These are phyloP conservation scores for Anoura caudifer DNA, from an alignment of 2,113 vertebrate species.

Conservation along the genomic window DNA sequence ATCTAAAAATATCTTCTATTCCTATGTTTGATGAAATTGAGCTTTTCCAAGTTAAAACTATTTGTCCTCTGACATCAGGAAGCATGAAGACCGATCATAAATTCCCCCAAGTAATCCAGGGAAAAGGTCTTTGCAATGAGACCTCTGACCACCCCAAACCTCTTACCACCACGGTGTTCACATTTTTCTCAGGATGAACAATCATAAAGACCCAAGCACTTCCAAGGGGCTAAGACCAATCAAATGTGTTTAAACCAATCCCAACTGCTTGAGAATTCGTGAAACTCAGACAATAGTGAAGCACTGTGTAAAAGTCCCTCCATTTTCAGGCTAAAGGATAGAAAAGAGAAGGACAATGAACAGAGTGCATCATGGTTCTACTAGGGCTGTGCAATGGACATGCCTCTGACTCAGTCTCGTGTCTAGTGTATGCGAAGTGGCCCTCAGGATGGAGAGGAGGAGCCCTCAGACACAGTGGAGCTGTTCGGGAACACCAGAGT, in stretches of 20 bases:
- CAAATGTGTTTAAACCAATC: not conserved
- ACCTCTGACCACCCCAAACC: not conserved
- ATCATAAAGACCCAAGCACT: not conserved
- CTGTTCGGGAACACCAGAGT: not conserved
- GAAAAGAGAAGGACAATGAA: not conserved
- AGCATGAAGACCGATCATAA: not conserved
- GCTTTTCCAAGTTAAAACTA: not conserved
- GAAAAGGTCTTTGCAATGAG: not conserved
- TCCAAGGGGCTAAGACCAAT: not conserved
- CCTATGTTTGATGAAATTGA: not conserved
- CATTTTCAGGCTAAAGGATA: not conserved
- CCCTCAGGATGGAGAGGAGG: not conserved
- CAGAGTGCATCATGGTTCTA: not conserved
- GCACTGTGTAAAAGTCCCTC: not conserved
- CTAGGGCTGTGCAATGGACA: not conserved
- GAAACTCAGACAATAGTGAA: not conserved
- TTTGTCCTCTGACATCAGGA: not conserved
- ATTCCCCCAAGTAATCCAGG: not conserved
- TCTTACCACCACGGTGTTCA: not conserved
- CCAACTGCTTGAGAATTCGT: not conserved
- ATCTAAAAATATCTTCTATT: not conserved
- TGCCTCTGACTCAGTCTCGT: not conserved
- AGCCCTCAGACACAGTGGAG: too few species aligned
- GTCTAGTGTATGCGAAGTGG: not conserved
- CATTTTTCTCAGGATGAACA: not conserved